phyloP scores from a whole-genome alignment of 1,140 invertebrate genomes.

The Drosophila albomicans region DNA sequence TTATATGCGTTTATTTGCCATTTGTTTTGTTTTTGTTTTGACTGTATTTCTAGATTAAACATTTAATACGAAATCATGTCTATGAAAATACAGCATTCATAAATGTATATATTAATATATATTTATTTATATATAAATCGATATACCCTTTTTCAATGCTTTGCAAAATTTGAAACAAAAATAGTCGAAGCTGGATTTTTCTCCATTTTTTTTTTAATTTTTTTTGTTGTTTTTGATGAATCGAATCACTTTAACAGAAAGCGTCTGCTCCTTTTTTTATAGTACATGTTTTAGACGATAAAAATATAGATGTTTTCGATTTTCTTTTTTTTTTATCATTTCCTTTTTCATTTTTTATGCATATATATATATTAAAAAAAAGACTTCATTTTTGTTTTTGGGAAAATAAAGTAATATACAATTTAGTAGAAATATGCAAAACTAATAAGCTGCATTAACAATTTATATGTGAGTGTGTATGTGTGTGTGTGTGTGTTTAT shows the following conservation, averaged over 20 bases:
- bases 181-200: slow-evolving; percentile 34
- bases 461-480: slow-evolving; percentile 22
- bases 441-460: slow-evolving; percentile 46
- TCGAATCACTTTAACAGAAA: slow-evolving; percentile 27
- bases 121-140: slow-evolving; percentile 60
- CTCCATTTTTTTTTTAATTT: slow-evolving; percentile 9
- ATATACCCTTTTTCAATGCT: slow-evolving; percentile 67
- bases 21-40: slow-evolving; percentile 25
- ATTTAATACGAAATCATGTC: slow-evolving; percentile 74
- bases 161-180: slow-evolving; percentile 62
- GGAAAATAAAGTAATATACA: slow-evolving; percentile 35
- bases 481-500: slow-evolving; percentile 14
- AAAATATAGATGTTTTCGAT: slow-evolving; percentile 45
- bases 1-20: slow-evolving; percentile 50
- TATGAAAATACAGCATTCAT: slow-evolving; percentile 74
- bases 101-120: slow-evolving; percentile 51
- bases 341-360: not conserved
- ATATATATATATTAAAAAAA: slow-evolving; percentile 20
- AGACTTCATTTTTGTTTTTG: not conserved
- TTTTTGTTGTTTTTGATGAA: slow-evolving; percentile 10
- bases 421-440: slow-evolving; percentile 32
- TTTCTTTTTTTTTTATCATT: not conserved
- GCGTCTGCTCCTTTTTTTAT: slow-evolving; percentile 22
- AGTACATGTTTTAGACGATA: slow-evolving; percentile 49
- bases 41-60: slow-evolving; percentile 73